A percentile compares a stretch with the other conserved stretches of the same genome.
Conservation (phyloP, 2,888 invertebrate genomes). For the Pyrrhosoma nymphula region DNA sequence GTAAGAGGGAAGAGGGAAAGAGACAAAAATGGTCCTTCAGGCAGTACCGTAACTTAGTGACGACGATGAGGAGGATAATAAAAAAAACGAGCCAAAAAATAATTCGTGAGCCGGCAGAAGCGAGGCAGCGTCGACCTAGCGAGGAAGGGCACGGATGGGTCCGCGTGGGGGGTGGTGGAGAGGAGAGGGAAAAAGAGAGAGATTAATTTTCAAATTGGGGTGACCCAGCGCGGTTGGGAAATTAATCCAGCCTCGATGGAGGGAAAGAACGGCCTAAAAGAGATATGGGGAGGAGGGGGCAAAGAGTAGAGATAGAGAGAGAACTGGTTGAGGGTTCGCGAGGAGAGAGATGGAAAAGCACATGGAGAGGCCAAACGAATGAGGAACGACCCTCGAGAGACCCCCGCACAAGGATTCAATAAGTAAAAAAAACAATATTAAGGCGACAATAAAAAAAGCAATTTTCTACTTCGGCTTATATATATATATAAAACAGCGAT, state of each 20-base stretch:
- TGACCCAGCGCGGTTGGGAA: constrained; percentile 49
- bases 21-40: not conserved
- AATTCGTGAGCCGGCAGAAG: not conserved
- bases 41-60: not conserved
- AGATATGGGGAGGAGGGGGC: not conserved
- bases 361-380: constrained; percentile 3
- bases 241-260: constrained; percentile 46
- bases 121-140: not conserved
- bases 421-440: constrained; percentile 16
- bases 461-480: not conserved
- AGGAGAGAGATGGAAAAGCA: not conserved
- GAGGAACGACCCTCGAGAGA: constrained; percentile 24
- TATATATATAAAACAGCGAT: too few species aligned
- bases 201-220: constrained; percentile 60
- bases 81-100: not conserved
- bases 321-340: not conserved
- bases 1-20: too few species aligned
- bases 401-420: not conserved
- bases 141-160: not conserved
- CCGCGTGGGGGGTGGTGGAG: not conserved
- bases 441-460: not conserved
- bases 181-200: not conserved
- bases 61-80: not conserved
- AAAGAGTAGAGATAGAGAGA: not conserved
- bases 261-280: constrained; percentile 23